phyloP scores from a whole-genome alignment of 2,797 vertebrate genomes.

The Adelosebastes latens region DNA sequence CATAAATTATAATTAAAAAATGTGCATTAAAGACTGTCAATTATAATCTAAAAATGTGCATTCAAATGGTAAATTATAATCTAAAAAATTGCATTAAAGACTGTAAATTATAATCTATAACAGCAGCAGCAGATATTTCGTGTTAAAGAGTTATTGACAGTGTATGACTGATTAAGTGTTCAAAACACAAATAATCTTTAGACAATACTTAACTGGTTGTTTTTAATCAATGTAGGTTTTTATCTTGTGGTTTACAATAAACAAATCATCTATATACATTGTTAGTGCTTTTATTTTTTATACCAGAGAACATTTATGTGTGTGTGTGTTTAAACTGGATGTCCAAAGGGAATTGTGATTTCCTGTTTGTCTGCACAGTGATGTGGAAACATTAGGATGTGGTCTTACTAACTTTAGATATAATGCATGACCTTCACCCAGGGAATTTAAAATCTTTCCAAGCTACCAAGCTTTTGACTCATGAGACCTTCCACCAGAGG shows the following conservation, averaged over 20 bases:
- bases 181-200: no score
- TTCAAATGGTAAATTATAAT: no score
- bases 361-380: slow-evolving; percentile 25
- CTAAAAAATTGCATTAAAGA: no score
- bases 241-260: no score
- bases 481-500: no score
- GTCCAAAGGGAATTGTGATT: slow-evolving; percentile 17
- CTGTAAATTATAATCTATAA: no score
- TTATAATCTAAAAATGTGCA: no score
- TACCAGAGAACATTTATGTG: background rate
- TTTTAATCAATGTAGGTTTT: background rate
- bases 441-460: background rate
- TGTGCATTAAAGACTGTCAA: no score
- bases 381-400: background rate
- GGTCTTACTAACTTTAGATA: background rate
- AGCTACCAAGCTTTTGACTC: background rate
- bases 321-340: background rate
- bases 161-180: no score
- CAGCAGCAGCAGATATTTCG: no score
- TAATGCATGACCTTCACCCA: slow-evolving; percentile 2
- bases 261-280: background rate
- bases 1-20: no score
- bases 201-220: background rate
- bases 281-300: background rate
- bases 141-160: no score